These are phyloP conservation scores for Dromas ardeola DNA, from an alignment of 2,113 vertebrate species.

Conservation along the genomic window DNA sequence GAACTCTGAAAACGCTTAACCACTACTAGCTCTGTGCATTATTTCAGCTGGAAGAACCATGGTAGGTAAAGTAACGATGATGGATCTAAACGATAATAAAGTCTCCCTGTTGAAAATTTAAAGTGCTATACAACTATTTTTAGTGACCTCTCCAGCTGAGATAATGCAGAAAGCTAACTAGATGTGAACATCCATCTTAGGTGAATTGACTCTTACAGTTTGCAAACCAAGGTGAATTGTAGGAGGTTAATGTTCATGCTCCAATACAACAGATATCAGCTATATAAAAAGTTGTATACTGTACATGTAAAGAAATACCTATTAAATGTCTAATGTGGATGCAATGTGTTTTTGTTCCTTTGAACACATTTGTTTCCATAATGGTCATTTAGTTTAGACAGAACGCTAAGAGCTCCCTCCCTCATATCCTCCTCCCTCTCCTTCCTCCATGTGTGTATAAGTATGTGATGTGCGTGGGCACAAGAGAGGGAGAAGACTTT, in stretches of 20 bases:
- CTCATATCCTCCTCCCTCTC: neutral
- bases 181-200: slow-evolving; percentile 41
- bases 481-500: neutral
- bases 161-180: slow-evolving; percentile 65
- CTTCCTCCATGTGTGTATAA: neutral
- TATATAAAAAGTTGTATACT: neutral
- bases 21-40: slow-evolving; percentile 54
- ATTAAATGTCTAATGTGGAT: slow-evolving; percentile 20
- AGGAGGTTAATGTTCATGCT: slow-evolving; percentile 54
- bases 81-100: slow-evolving; percentile 67
- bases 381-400: neutral
- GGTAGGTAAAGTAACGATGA: slow-evolving; percentile 46
- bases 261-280: neutral
- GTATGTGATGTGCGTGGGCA: neutral
- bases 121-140: slow-evolving; percentile 67
- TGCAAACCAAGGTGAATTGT: slow-evolving; percentile 41
- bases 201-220: slow-evolving; percentile 42
- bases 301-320: slow-evolving; percentile 7
- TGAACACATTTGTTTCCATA: neutral
- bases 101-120: slow-evolving; percentile 58
- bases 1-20: slow-evolving; percentile 65
- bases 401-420: neutral
- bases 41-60: slow-evolving; percentile 59
- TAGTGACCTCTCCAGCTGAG: slow-evolving; percentile 66
- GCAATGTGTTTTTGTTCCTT: neutral